Conservation (phyloP, 1,140 invertebrate species). For the Ips nitidus region DNA sequence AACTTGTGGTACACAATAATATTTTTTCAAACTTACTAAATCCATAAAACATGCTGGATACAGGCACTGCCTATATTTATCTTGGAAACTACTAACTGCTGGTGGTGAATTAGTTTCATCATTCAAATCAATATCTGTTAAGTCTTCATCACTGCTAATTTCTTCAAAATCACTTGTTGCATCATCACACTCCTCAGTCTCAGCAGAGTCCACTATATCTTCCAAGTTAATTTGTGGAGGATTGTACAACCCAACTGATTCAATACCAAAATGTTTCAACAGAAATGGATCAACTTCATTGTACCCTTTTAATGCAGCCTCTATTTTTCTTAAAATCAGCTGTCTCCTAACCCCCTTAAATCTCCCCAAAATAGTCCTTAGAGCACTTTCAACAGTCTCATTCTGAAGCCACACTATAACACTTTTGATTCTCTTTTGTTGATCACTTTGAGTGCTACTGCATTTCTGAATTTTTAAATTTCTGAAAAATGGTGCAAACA, state of each 20-base stretch:
- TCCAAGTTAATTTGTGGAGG: background rate
- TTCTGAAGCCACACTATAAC: constrained; percentile 73
- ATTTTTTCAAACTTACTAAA: constrained; percentile 62
- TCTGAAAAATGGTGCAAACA: constrained; percentile 71
- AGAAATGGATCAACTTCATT: constrained; percentile 58
- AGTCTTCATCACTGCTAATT: background rate
- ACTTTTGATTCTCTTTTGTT: constrained; percentile 64
- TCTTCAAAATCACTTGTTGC: background rate
- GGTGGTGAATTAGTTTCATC: constrained; percentile 21
- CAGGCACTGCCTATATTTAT: constrained; percentile 59
- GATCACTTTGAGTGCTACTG: constrained; percentile 58
- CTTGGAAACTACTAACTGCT: constrained; percentile 57
- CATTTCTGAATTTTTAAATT: constrained; percentile 65
- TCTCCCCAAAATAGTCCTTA: constrained; percentile 64
- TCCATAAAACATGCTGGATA: constrained; percentile 68
- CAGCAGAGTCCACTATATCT: constrained; percentile 27
- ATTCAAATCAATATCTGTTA: constrained; percentile 1
- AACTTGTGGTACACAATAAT: constrained; percentile 71
- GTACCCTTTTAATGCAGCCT: constrained; percentile 65
- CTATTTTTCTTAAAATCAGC: constrained; percentile 59
- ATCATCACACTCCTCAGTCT: constrained; percentile 28
- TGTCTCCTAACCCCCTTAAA: constrained; percentile 58
- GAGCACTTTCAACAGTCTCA: constrained; percentile 67
- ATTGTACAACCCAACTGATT: constrained; percentile 9
- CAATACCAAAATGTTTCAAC: constrained; percentile 58